Evolutionary conservation across 2,113 vertebrate species (phyloP).

Genomic region (Castor canadensis): DNA sequence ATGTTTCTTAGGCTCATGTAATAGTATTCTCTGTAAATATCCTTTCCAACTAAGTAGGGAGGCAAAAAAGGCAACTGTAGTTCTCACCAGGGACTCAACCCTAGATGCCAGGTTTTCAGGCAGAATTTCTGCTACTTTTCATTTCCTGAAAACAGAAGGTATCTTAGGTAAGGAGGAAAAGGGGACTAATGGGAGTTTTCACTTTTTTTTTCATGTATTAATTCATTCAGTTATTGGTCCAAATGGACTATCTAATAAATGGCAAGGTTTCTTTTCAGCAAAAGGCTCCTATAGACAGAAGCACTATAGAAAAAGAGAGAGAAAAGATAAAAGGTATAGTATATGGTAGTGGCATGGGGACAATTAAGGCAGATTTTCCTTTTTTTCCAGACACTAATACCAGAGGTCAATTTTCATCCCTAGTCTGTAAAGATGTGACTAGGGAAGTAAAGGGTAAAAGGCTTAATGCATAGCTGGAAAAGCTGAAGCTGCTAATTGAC

Average conservation of each 20-base stretch:
- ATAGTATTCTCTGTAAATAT: background rate
- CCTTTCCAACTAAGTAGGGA: background rate
- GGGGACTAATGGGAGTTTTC: background rate
- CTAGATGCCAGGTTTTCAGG: background rate
- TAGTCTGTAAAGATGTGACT: background rate
- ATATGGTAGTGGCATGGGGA: too few species aligned
- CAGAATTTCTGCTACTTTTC: background rate
- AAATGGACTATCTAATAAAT: background rate
- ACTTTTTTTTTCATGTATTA: background rate
- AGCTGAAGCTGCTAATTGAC: slow-evolving; percentile 69
- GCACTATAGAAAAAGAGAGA: background rate
- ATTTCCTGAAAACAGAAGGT: background rate
- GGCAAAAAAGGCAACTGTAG: background rate
- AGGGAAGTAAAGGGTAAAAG: slow-evolving; percentile 50
- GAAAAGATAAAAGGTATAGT: background rate
- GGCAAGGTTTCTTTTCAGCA: background rate
- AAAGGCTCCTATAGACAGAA: background rate
- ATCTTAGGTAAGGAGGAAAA: background rate
- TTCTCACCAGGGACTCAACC: background rate
- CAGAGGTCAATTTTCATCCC: background rate
- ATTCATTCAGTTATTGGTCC: background rate
- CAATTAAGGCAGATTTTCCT: background rate
- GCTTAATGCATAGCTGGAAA: background rate
- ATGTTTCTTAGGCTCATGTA: background rate
- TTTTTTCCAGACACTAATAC: background rate